Evolutionary conservation across 2,888 invertebrate genomes (phyloP).

Genomic region (Onthophagus sagittarius): DNA sequence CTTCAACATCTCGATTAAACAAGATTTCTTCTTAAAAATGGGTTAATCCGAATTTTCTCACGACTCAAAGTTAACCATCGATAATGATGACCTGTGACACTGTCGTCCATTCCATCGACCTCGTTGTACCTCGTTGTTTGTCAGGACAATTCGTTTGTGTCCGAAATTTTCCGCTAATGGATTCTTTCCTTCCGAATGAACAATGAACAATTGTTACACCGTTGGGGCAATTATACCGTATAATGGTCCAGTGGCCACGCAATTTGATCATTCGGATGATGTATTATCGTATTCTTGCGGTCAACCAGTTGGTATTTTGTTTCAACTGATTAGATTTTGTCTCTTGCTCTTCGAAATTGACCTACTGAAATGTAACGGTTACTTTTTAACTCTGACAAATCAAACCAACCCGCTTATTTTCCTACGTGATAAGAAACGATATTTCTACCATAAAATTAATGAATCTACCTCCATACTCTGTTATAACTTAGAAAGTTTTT

Average conservation of each 20-base stretch:
- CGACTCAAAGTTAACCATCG: no score
- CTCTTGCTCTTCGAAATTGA: neutral
- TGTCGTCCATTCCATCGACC: neutral
- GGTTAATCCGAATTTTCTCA: no score
- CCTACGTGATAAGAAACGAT: neutral
- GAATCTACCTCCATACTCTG: neutral
- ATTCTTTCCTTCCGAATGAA: neutral
- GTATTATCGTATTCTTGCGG: neutral
- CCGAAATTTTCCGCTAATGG: neutral
- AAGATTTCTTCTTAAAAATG: neutral
- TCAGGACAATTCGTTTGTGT: neutral
- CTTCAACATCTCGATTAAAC: neutral
- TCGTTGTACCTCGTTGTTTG: no score
- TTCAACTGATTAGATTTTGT: neutral
- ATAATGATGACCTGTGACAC: neutral
- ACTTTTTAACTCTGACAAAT: neutral
- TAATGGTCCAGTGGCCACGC: neutral
- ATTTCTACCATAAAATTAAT: neutral
- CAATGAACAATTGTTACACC: neutral
- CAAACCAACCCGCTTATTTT: neutral
- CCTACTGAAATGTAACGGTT: neutral
- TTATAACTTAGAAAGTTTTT: neutral
- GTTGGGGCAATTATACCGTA: neutral
- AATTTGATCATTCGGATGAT: neutral
- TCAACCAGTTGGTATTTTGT: neutral